Evolutionary conservation across 2,797 vertebrate species (phyloP).

Genomic region (Notamacropus eugenii): DNA sequence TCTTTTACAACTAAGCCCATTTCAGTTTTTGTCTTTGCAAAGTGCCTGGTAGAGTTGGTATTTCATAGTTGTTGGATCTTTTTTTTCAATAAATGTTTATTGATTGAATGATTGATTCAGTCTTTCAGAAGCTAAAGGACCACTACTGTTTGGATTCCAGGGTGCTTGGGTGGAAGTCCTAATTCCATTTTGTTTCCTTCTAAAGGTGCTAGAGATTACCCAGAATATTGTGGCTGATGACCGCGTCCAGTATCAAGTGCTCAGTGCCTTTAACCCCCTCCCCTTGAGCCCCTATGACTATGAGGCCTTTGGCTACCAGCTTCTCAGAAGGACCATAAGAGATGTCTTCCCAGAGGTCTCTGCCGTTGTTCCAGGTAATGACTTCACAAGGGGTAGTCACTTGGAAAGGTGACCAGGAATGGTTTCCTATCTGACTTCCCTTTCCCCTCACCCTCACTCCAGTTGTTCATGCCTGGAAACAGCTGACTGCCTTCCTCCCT

Average conservation of each 20-base stretch:
- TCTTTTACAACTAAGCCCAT: neutral
- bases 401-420: constrained; percentile 40
- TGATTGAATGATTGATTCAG: neutral
- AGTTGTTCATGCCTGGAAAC: constrained; percentile 84
- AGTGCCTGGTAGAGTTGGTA: neutral
- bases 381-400: constrained; percentile 64
- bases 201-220: constrained; percentile 89
- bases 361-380: constrained; percentile 91
- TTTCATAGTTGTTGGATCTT: neutral
- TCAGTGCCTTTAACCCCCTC: constrained; percentile 90
- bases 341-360: constrained; percentile 90
- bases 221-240: constrained; percentile 89
- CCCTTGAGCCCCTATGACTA: constrained; percentile 91
- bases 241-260: constrained; percentile 90
- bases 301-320: constrained; percentile 90
- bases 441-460: constrained; percentile 67
- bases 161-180: neutral
- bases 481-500: constrained; percentile 81
- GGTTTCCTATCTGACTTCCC: constrained; percentile 76
- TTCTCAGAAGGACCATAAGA: constrained; percentile 91
- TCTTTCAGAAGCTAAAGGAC: constrained; percentile 12
- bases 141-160: neutral
- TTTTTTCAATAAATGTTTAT: neutral
- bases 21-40: neutral
- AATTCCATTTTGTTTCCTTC: constrained; percentile 35